Evolutionary conservation across 2,797 vertebrate genomes (phyloP).

Genomic region (Masticophis lateralis): DNA sequence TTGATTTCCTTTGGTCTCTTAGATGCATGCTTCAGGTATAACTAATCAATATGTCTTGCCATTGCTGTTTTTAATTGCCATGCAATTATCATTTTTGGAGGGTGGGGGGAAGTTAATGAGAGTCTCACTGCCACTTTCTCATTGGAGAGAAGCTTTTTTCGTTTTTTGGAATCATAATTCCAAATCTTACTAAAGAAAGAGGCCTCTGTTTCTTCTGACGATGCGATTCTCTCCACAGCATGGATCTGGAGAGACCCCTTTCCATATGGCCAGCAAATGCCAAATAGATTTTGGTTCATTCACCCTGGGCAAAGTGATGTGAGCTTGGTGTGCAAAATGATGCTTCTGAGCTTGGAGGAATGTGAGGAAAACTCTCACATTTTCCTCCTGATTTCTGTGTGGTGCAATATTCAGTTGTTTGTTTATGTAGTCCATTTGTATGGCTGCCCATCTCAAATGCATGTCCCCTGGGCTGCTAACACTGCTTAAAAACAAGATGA

Average conservation of each 20-base stretch:
- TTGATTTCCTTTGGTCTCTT: not conserved
- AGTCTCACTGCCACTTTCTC: not conserved
- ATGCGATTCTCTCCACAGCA: not conserved
- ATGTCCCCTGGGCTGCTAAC: not conserved
- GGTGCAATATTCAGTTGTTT: not conserved
- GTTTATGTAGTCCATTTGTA: not conserved
- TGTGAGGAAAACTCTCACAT: not conserved
- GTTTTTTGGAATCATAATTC: not conserved
- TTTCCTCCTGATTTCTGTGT: not conserved
- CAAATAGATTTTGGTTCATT: not conserved
- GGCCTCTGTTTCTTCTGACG: not conserved
- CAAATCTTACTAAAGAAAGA: not conserved
- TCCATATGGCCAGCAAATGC: not conserved
- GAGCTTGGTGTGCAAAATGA: not conserved
- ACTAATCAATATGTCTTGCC: not conserved
- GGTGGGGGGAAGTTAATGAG: not conserved
- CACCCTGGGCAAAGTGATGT: not conserved
- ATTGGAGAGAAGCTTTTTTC: not conserved
- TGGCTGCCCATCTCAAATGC: not conserved
- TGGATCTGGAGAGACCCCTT: not conserved
- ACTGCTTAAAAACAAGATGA: not conserved
- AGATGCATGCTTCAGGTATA: rapidly evolving
- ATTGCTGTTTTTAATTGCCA: not conserved
- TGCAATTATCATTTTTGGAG: not conserved
- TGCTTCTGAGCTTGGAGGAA: not conserved